Evolutionary conservation across 2,797 vertebrate species (phyloP).

Genomic region (Coluber constrictor): DNA sequence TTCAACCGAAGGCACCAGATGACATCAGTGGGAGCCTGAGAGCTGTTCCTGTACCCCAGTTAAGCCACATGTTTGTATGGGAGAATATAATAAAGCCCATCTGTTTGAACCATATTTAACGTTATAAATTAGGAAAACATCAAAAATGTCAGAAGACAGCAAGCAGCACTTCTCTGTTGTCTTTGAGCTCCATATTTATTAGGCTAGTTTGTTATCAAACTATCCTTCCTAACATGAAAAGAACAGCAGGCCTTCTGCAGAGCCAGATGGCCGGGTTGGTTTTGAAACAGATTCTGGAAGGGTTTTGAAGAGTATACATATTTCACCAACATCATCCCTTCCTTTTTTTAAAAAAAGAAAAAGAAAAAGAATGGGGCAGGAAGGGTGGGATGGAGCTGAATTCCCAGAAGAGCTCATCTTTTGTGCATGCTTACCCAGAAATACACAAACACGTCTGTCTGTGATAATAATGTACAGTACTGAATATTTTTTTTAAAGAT

Average conservation of each 20-base stretch:
- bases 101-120: conserved; percentile 76
- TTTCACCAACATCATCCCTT: conserved; percentile 23
- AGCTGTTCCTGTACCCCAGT: conserved; percentile 62
- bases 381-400: conserved; percentile 40
- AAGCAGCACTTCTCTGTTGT: conserved; percentile 67
- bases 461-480: neutral
- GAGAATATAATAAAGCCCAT: conserved; percentile 76
- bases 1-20: conserved; percentile 34
- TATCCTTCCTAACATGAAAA: conserved; percentile 75
- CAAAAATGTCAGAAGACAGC: conserved; percentile 67
- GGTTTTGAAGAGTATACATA: conserved; percentile 59
- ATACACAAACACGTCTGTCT: neutral
- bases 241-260: conserved; percentile 77
- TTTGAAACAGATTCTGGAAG: conserved; percentile 61
- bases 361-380: conserved; percentile 47
- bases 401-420: conserved; percentile 48
- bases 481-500: neutral
- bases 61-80: conserved; percentile 73
- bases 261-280: conserved; percentile 75
- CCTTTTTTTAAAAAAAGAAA: conserved; percentile 35
- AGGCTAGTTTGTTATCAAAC: conserved; percentile 79
- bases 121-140: conserved; percentile 76
- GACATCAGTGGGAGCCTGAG: conserved; percentile 63
- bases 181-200: conserved; percentile 73
- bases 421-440: neutral